phyloP scores from a whole-genome alignment of 1,140 invertebrate genomes.

The Caenorhabditis elegans region WBcel235 BX284605.5:10765501-10766000 shows the following conservation, averaged over 20 bases:
- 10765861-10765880: slow-evolving; percentile 83
- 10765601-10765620: slow-evolving; percentile 34
- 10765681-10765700: slow-evolving; percentile 31
- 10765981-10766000: not conserved
- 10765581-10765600: not conserved
- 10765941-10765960: slow-evolving; percentile 79
- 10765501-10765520: no score
- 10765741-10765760: not conserved
- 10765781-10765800: slow-evolving; percentile 76
- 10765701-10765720: slow-evolving; percentile 35
- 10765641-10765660: slow-evolving; percentile 8
- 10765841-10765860: slow-evolving; percentile 85
- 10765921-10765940: slow-evolving; percentile 88
- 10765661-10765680: not conserved
- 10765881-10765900: slow-evolving; percentile 48
- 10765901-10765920: slow-evolving; percentile 84
- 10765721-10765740: slow-evolving; percentile 29
- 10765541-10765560: no score
- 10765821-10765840: slow-evolving; percentile 89
- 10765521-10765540: no score
- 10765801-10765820: slow-evolving; percentile 98
- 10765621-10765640: slow-evolving; percentile 17
- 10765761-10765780: slow-evolving; percentile 10
- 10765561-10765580: not conserved
- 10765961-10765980: slow-evolving; percentile 81